These are phyloP conservation scores for Prionace glauca DNA, from an alignment of 2,797 vertebrate species.

Conservation along the genomic window DNA sequence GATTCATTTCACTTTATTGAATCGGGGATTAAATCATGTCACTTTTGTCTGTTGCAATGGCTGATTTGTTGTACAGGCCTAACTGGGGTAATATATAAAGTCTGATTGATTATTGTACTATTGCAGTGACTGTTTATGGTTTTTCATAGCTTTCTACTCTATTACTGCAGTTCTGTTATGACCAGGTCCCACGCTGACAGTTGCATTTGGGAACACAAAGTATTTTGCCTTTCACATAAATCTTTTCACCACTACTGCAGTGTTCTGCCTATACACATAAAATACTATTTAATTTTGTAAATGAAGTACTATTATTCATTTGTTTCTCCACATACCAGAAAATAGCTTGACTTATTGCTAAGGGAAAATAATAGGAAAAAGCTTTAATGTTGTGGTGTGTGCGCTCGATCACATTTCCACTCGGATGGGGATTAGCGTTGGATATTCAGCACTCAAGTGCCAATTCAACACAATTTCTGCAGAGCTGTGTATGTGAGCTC, in stretches of 20 bases:
- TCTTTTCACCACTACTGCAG: not conserved
- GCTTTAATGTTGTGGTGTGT: not conserved
- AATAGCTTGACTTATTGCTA: not conserved
- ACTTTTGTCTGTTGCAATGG: slow-evolving; percentile 50
- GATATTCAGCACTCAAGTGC: not conserved
- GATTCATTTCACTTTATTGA: slow-evolving; percentile 59
- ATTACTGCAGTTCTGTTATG: not conserved
- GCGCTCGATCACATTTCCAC: no score
- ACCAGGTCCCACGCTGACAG: slow-evolving; percentile 41
- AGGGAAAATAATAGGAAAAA: not conserved
- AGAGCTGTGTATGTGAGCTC: not conserved
- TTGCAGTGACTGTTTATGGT: slow-evolving; percentile 50
- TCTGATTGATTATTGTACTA: slow-evolving; percentile 54
- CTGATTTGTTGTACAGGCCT: slow-evolving; percentile 55
- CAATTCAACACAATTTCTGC: not conserved
- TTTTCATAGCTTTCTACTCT: slow-evolving; percentile 49
- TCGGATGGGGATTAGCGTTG: not conserved
- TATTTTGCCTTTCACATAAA: slow-evolving; percentile 36
- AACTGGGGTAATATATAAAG: slow-evolving; percentile 47
- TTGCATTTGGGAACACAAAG: slow-evolving; percentile 35
- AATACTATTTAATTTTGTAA: slow-evolving; percentile 24
- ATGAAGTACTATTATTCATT: slow-evolving; percentile 18
- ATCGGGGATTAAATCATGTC: slow-evolving; percentile 59
- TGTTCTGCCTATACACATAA: not conserved
- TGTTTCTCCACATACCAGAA: not conserved